phyloP scores from a whole-genome alignment of 1,140 invertebrate species.

The Yoshiicerus persimilis region DNA sequence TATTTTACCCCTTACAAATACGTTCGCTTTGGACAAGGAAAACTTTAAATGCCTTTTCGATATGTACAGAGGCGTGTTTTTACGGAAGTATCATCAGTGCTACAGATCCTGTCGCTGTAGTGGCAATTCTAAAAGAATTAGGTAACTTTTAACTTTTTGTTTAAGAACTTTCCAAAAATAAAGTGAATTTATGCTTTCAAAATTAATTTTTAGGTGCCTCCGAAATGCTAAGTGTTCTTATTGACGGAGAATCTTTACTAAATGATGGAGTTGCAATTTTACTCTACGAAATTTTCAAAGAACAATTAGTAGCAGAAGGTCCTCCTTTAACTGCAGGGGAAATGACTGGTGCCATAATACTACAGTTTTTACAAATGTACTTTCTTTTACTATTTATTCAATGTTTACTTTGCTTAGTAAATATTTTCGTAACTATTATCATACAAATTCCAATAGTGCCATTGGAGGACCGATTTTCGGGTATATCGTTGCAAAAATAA shows the following conservation, averaged over 20 bases:
- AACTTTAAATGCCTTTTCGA: too few species aligned
- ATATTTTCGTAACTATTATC: background rate
- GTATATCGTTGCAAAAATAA: conserved; percentile 54
- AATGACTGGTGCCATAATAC: background rate
- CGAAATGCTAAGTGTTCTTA: conserved; percentile 55
- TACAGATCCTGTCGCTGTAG: conserved; percentile 58
- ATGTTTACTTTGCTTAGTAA: background rate
- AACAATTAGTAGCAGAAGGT: background rate
- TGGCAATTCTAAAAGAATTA: conserved; percentile 56
- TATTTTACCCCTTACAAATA: background rate
- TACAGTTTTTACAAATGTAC: conserved; percentile 38
- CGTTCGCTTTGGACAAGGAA: too few species aligned
- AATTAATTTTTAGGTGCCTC: conserved; percentile 45
- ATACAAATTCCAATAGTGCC: conserved; percentile 23
- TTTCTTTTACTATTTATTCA: background rate
- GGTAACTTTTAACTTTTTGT: conserved; percentile 36
- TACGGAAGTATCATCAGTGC: conserved; percentile 57
- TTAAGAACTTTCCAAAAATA: background rate
- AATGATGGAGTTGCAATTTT: conserved; percentile 60
- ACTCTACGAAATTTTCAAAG: conserved; percentile 52
- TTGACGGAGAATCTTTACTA: conserved; percentile 58
- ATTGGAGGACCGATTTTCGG: conserved; percentile 55
- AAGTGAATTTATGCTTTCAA: background rate
- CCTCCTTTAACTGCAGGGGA: background rate
- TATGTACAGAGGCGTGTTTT: conserved; percentile 50